Evolutionary conservation across 2,113 vertebrate genomes (phyloP).

Genomic region (Varanus salvator): DNA sequence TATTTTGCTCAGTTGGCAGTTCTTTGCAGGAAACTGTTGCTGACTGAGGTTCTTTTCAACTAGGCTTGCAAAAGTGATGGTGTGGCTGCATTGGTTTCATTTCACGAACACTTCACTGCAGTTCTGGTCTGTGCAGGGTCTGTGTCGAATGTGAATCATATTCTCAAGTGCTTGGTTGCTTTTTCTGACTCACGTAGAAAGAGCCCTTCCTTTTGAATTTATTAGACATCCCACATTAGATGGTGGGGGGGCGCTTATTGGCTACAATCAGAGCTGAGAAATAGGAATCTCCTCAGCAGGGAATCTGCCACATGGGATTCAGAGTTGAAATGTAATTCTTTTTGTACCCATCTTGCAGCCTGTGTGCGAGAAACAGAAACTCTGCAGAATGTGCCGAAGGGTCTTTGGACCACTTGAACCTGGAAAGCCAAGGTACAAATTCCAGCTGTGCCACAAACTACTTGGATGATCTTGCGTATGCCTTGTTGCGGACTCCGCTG

Average conservation of each 20-base stretch:
- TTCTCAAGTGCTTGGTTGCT: neutral
- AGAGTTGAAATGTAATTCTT: neutral
- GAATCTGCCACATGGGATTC: neutral
- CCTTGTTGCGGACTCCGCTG: neutral
- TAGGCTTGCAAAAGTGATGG: neutral
- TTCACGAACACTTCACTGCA: neutral
- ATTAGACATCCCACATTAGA: too few species aligned
- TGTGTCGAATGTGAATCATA: neutral
- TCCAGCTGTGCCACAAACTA: neutral
- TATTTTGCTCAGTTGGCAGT: constrained; percentile 11
- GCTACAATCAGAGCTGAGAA: neutral
- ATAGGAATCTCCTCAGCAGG: neutral
- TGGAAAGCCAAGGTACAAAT: too few species aligned
- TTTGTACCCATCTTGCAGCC: neutral
- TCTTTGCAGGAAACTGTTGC: constrained; percentile 6
- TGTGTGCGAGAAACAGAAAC: neutral
- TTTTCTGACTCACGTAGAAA: neutral
- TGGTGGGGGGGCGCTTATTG: too few species aligned
- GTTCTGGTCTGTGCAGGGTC: neutral
- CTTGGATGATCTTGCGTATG: neutral
- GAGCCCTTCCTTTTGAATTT: neutral
- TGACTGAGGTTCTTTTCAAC: neutral
- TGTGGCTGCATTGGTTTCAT: neutral
- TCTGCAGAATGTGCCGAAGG: neutral
- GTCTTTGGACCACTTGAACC: neutral